These are phyloP conservation scores for Lydus trimaculatus DNA, from an alignment of 2,888 invertebrate genomes.

Conservation along the genomic window DNA sequence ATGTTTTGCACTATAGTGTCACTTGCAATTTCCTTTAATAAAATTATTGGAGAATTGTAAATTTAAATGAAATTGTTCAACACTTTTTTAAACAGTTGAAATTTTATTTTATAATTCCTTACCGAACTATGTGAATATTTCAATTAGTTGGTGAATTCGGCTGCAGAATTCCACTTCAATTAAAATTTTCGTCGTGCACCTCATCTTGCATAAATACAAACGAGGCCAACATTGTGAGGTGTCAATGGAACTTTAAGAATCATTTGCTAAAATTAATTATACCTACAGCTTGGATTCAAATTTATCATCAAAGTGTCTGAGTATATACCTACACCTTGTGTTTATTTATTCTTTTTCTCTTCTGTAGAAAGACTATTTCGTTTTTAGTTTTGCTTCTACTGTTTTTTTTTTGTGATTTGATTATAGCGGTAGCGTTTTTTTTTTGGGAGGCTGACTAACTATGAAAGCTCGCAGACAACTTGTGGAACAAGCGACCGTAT, in stretches of 20 bases:
- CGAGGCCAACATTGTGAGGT: neutral
- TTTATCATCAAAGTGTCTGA: neutral
- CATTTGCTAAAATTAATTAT: constrained; percentile 1
- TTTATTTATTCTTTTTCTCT: too few species aligned
- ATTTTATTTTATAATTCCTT: neutral
- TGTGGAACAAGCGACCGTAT: constrained; percentile 28
- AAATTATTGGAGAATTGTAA: too few species aligned
- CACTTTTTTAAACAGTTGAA: too few species aligned
- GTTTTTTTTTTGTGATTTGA: neutral
- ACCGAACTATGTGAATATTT: constrained; percentile 22
- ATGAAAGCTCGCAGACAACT: constrained; percentile 21
- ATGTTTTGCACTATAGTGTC: constrained; percentile 46
- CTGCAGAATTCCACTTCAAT: constrained; percentile 22
- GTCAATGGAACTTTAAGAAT: constrained; percentile 5
- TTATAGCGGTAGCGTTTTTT: neutral
- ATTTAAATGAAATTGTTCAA: too few species aligned
- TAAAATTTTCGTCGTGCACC: neutral
- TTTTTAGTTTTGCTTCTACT: too few species aligned
- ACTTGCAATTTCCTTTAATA: constrained; percentile 30
- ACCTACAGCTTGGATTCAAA: neutral
- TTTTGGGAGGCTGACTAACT: neutral
- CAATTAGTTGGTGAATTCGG: constrained; percentile 33
- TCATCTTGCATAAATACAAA: neutral
- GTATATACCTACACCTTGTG: neutral
- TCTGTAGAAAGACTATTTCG: neutral